These are phyloP conservation scores for Microctonus hyperodae DNA, from an alignment of 2,888 invertebrate genomes.

Conservation along the genomic window DNA sequence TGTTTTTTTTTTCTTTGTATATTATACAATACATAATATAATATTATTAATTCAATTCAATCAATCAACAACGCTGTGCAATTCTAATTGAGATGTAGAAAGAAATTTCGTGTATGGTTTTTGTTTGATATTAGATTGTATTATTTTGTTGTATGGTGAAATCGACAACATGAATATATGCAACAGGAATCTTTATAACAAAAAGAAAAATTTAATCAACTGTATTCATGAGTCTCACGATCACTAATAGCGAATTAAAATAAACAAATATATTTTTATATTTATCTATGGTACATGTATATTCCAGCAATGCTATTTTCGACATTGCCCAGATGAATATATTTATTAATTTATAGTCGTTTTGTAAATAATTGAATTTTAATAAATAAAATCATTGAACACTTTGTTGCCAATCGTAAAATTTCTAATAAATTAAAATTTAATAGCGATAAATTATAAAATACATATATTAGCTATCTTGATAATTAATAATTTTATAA, in stretches of 20 bases:
- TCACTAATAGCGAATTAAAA: not conserved
- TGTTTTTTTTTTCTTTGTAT: not conserved
- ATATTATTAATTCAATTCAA: not conserved
- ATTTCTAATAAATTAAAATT: not conserved
- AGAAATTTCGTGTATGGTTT: not conserved
- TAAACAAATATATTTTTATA: too few relatives aligned
- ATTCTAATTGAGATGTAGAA: not conserved
- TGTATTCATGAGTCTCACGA: not conserved
- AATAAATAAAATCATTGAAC: slow-evolving; percentile 56
- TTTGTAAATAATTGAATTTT: slow-evolving; percentile 60
- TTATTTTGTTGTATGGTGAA: not conserved
- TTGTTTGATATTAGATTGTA: not conserved
- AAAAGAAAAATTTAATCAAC: slow-evolving; percentile 9
- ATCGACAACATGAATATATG: not conserved
- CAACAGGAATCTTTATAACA: not conserved
- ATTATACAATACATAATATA: not conserved
- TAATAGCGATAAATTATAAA: not conserved
- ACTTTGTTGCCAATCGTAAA: slow-evolving; percentile 18
- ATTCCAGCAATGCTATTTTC: slow-evolving; percentile 28
- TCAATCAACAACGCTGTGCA: not conserved
- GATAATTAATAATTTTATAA: not conserved
- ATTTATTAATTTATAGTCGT: slow-evolving; percentile 58
- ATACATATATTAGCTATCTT: not conserved
- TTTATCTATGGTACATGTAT: too few relatives aligned
- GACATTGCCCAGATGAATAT: slow-evolving; percentile 55